A percentile compares a stretch with the other conserved stretches of the same genome.
These are phyloP conservation scores for Eupithecia centaureata DNA, from an alignment of 2,888 invertebrate genomes.

Conservation along the genomic window DNA sequence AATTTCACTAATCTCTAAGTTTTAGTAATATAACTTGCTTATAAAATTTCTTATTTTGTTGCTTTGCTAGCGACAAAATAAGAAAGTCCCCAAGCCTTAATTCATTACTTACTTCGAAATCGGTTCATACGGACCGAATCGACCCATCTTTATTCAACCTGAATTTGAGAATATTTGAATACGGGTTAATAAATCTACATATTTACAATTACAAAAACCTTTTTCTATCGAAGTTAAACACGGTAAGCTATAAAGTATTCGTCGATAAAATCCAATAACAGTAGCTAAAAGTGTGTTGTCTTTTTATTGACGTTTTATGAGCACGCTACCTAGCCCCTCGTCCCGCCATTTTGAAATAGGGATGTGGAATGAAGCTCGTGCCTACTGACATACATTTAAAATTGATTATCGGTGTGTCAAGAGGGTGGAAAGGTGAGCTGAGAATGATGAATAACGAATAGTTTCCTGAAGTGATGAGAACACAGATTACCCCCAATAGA, in stretches of 20 bases:
- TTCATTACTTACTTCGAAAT: neutral
- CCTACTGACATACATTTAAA: conserved; percentile 31
- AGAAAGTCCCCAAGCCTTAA: too few relatives aligned
- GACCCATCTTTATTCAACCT: neutral
- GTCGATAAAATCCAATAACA: conserved; percentile 27
- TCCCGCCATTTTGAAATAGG: conserved; percentile 28
- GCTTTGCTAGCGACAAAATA: too few relatives aligned
- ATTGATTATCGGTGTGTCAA: conserved; percentile 8
- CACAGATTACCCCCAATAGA: too few relatives aligned
- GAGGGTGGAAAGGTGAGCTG: neutral
- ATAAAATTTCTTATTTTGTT: neutral
- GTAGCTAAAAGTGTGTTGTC: conserved; percentile 23
- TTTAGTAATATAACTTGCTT: neutral
- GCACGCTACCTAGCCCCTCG: conserved; percentile 16
- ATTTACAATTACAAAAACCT: conserved; percentile 5
- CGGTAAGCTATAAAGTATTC: conserved; percentile 16
- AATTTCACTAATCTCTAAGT: neutral
- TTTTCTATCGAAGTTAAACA: conserved; percentile 6
- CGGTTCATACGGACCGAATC: neutral
- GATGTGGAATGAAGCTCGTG: conserved; percentile 11
- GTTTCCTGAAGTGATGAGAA: neutral
- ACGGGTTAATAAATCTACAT: conserved; percentile 10
- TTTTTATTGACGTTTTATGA: conserved; percentile 32
- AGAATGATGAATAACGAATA: conserved; percentile 9
- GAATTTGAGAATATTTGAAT: neutral